Conservation (phyloP, 1,140 invertebrate genomes). For the Calephelis nemesis region DNA sequence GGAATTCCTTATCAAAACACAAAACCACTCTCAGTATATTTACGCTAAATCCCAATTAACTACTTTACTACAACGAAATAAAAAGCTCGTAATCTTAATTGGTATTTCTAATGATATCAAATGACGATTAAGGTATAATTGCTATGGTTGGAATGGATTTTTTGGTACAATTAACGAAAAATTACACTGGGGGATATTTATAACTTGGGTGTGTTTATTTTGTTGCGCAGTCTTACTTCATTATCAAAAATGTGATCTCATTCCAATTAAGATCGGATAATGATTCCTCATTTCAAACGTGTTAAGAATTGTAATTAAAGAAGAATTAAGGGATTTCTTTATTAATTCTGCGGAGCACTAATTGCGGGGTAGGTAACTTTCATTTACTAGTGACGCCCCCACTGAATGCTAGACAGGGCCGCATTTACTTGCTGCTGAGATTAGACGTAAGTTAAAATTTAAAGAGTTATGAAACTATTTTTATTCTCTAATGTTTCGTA, state of each 20-base stretch:
- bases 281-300: slow-evolving; percentile 43
- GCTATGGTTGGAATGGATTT: background rate
- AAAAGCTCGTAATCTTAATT: slow-evolving; percentile 69
- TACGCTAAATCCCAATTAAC: slow-evolving; percentile 63
- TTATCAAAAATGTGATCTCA: slow-evolving; percentile 6
- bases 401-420: slow-evolving; percentile 41
- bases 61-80: slow-evolving; percentile 64
- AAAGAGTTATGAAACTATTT: too few species aligned
- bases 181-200: slow-evolving; percentile 11
- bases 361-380: slow-evolving; percentile 58
- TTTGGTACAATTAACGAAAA: slow-evolving; percentile 1
- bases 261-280: slow-evolving; percentile 27
- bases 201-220: slow-evolving; percentile 3
- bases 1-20: slow-evolving; percentile 17
- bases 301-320: slow-evolving; percentile 52
- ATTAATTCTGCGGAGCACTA: slow-evolving; percentile 60
- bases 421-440: slow-evolving; percentile 26
- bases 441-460: too few species aligned
- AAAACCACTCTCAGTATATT: slow-evolving; percentile 41
- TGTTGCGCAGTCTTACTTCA: background rate
- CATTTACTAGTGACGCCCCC: slow-evolving; percentile 48
- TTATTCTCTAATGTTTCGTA: too few species aligned
- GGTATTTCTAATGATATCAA: slow-evolving; percentile 46
- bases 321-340: slow-evolving; percentile 60
- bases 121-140: background rate